Base-by-base conservation (phyloP, 2,797 vertebrate species). In the Sebastiscus albofasciatus region DNA sequence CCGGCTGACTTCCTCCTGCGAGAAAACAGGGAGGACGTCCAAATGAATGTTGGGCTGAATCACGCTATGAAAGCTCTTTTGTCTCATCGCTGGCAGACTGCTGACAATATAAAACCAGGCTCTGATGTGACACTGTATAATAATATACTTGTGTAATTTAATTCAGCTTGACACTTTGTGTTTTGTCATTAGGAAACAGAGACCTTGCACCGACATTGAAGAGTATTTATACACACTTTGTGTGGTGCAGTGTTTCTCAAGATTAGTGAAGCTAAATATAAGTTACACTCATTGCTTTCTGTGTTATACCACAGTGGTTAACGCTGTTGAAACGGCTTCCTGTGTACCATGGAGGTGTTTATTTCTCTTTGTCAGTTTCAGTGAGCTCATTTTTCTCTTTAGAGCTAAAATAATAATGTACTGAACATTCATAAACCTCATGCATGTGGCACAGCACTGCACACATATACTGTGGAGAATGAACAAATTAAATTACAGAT, bases 11-110 rank as follows among this genome's bases (percentile, higher is more conserved):
- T 36, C 68, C n/a, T 77, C 27, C 72, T 55, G 26, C 1, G 10
- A 73, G 68, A 76, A 67, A 73, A 74, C 67, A 11, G 24, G 27
- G 24, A 75, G 46, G 60, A 49, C 1, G 4, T 68, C 26, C 9
- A 24, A 33, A 39, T 52, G 49, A 69, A 64, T 66, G 39, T 74
- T 66, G 9, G 33, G 26, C 60, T 76, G 58, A 66, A 73, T 74
- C 77, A 76, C 49, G 55, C 42, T 29, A 8, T 5, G 31, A 34
- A 61, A 13, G 12, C 34, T 69, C 22, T 22, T 67, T 54, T 27
- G 29, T 65, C 8, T 4, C 54, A 29, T 8, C 36, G 58, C 16
- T 16, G 72, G 2, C 33, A 59, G 66, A 22, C 52, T 36, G 39
- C 31, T 39, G 34, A 65, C 39, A 8, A 3, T 24, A 27, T 7